Percentiles rank a stretch among this genome's conserved stretches.
Conservation (phyloP, 1,140 invertebrate genomes). For the Euglossa dilemma region DNA sequence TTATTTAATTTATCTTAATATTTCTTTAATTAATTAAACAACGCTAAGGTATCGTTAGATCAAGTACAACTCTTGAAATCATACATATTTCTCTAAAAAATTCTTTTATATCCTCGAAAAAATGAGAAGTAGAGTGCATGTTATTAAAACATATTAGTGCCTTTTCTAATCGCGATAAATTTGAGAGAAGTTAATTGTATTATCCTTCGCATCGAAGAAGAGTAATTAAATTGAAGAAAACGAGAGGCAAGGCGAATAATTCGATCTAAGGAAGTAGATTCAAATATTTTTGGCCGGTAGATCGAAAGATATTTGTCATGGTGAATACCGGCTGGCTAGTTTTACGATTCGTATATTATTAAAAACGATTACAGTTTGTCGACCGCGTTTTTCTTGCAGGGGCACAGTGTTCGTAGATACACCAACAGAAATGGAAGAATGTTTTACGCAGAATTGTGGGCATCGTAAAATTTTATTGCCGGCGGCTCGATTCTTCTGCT, state of each 20-base stretch:
- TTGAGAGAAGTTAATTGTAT: too few relatives aligned
- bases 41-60: neutral
- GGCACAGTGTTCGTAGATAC: neutral
- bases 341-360: slow-evolving; percentile 46
- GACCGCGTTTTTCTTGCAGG: slow-evolving; percentile 15
- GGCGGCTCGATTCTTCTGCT: slow-evolving; percentile 30
- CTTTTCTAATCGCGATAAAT: too few relatives aligned
- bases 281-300: neutral
- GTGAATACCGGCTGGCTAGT: neutral
- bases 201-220: neutral
- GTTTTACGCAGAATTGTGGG: slow-evolving; percentile 23
- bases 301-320: slow-evolving; percentile 26
- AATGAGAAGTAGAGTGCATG: too few relatives aligned
- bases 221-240: neutral
- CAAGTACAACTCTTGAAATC: too few relatives aligned
- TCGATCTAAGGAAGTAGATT: neutral
- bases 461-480: slow-evolving; percentile 56
- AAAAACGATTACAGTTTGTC: slow-evolving; percentile 49
- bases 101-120: too few relatives aligned
- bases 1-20: neutral
- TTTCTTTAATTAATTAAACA: neutral
- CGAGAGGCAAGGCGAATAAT: neutral
- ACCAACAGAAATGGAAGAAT: neutral
- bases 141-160: too few relatives aligned
- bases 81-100: too few relatives aligned